Conservation (phyloP, 37 sponge, comb jelly and placozoan genomes). For the Halichondria panicea region DNA sequence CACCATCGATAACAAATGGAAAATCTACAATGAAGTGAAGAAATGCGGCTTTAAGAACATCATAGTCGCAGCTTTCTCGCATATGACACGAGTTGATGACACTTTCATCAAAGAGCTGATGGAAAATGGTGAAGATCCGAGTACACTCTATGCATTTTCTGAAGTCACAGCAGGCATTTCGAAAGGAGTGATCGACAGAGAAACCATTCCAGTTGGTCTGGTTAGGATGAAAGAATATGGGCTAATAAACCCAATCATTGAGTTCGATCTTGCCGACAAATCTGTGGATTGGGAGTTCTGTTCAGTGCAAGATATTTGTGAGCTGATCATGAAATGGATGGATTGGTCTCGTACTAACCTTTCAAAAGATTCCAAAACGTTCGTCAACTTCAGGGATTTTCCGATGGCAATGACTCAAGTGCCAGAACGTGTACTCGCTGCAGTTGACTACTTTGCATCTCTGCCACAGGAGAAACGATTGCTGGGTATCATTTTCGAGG, state of each 20-base stretch:
- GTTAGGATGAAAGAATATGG: conserved; percentile 73
- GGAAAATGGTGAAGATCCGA: conserved; percentile 54
- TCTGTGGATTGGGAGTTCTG: conserved; percentile 60
- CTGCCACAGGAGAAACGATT: conserved; percentile 53
- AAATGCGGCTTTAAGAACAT: conserved; percentile 71
- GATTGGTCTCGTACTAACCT: conserved; percentile 51
- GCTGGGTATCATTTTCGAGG: conserved; percentile 76
- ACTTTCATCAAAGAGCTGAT: conserved; percentile 58
- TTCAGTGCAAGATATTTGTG: conserved; percentile 58
- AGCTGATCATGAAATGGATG: conserved; percentile 58
- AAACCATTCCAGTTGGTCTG: conserved; percentile 56
- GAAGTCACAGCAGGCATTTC: conserved; percentile 59
- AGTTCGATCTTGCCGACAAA: conserved; percentile 56
- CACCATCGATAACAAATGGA: conserved; percentile 76
- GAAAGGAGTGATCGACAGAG: conserved; percentile 46
- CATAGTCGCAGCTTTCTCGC: conserved; percentile 79
- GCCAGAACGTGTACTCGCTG: conserved; percentile 58
- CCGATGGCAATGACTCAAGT: conserved; percentile 54
- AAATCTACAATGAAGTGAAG: conserved; percentile 72
- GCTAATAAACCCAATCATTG: conserved; percentile 65
- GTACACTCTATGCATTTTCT: conserved; percentile 64
- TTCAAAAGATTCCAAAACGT: conserved; percentile 30
- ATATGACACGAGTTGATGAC: conserved; percentile 82
- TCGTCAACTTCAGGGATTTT: conserved; percentile 85
- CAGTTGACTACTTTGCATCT: conserved; percentile 52